phyloP scores from a whole-genome alignment of 2,113 vertebrate genomes.

The Podarcis muralis region DNA sequence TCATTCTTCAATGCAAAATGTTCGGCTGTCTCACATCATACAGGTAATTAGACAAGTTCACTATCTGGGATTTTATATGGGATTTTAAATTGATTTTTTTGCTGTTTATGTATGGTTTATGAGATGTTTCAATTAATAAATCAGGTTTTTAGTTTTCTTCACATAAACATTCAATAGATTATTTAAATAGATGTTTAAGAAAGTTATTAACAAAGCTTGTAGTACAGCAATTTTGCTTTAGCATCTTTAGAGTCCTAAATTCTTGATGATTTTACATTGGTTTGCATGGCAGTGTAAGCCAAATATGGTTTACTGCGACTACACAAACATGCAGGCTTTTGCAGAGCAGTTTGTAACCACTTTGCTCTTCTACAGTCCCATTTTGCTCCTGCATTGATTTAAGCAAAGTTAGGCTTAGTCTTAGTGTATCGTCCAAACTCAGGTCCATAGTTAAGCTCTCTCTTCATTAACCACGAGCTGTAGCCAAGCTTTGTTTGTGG shows the following conservation, averaged over 20 bases:
- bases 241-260: neutral
- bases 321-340: too few species aligned
- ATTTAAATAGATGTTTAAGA: neutral
- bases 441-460: too few species aligned
- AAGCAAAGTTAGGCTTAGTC: too few species aligned
- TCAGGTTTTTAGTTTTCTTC: neutral
- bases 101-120: neutral
- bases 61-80: neutral
- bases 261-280: too few species aligned
- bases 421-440: too few species aligned
- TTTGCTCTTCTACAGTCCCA: too few species aligned
- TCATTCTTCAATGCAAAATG: conserved; percentile 74
- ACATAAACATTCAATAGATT: neutral
- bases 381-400: too few species aligned
- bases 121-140: conserved; percentile 5
- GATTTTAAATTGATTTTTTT: neutral
- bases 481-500: too few species aligned
- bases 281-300: too few species aligned
- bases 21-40: conserved; percentile 72
- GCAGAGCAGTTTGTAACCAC: too few species aligned
- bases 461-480: too few species aligned
- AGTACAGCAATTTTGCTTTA: neutral
- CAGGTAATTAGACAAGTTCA: conserved; percentile 77
- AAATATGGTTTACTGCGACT: too few species aligned
- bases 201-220: neutral